Conservation (phyloP, 2,113 vertebrate species). For the Oryzias melastigma region DNA sequence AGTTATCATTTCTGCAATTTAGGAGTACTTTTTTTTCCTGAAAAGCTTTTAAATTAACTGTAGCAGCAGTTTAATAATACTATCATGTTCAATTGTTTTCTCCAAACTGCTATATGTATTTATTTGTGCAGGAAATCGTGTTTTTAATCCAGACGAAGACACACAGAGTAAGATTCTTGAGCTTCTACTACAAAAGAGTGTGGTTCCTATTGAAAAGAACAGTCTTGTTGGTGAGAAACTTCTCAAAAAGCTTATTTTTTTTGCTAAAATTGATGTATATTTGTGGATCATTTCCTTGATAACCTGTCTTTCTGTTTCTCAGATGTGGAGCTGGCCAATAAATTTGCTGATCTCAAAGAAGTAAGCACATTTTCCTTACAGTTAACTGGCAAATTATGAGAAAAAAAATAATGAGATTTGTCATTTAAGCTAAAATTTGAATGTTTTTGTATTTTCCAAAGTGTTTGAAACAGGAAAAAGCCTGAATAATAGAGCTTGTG, state of each 20-base stretch:
- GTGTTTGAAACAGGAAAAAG: too few relatives aligned
- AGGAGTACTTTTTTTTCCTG: neutral
- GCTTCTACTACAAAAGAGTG: constrained; percentile 68
- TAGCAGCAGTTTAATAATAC: too few relatives aligned
- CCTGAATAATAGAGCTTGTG: neutral
- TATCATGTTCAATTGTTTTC: neutral
- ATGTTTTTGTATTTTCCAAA: too few relatives aligned
- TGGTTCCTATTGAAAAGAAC: constrained; percentile 58
- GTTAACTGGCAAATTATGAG: neutral
- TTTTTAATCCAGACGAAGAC: constrained; percentile 58
- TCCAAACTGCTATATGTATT: neutral
- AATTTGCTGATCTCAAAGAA: constrained; percentile 67
- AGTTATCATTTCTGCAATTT: neutral
- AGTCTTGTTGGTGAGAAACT: constrained; percentile 61
- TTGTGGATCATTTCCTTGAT: neutral
- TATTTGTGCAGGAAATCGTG: constrained; percentile 55
- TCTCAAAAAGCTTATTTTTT: neutral
- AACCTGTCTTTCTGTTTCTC: constrained; percentile 10
- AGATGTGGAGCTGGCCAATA: constrained; percentile 66
- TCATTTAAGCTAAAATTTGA: neutral
- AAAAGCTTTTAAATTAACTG: too few relatives aligned
- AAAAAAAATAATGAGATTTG: neutral
- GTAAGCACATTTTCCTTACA: constrained; percentile 43
- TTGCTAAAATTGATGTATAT: neutral
- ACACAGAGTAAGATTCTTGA: constrained; percentile 68